phyloP scores from a whole-genome alignment of 2,888 invertebrate species.

The Rhabditoides inermis region DNA sequence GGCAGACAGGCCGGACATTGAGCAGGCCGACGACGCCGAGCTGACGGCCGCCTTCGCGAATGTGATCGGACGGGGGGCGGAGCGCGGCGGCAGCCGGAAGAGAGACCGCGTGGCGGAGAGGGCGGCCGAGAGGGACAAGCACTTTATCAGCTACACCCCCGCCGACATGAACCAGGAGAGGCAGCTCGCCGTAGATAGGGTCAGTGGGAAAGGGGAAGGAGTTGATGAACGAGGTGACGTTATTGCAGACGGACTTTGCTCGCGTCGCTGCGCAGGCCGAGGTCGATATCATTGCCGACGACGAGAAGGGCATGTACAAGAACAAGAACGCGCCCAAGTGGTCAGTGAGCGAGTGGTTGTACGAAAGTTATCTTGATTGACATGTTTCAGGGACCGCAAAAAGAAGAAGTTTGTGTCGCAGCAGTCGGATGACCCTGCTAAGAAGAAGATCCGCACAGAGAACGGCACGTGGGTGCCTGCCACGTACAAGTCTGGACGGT shows the following conservation, averaged over 20 bases:
- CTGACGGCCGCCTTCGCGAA: background rate
- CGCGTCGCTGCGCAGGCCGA: conserved; percentile 70
- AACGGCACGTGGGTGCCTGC: conserved; percentile 76
- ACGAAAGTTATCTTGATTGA: background rate
- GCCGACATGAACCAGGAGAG: conserved; percentile 36
- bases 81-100: background rate
- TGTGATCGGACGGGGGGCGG: background rate
- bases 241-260: conserved; percentile 61
- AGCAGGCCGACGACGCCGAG: conserved; percentile 5
- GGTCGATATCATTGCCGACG: conserved; percentile 76
- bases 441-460: conserved; percentile 82
- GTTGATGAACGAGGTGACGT: background rate
- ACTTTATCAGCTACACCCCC: conserved; percentile 40
- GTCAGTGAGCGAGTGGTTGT: conserved; percentile 9
- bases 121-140: conserved; percentile 16
- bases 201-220: background rate
- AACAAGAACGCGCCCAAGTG: conserved; percentile 38
- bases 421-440: conserved; percentile 50
- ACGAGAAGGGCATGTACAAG: conserved; percentile 55
- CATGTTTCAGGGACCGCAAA: conserved; percentile 72
- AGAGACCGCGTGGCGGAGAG: background rate
- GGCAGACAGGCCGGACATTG: background rate
- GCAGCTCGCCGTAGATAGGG: conserved; percentile 35
- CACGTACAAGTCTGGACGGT: conserved; percentile 73
- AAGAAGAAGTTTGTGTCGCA: conserved; percentile 79